phyloP scores from a whole-genome alignment of 2,113 vertebrate species.

The Gallinago paraguaiae region DNA sequence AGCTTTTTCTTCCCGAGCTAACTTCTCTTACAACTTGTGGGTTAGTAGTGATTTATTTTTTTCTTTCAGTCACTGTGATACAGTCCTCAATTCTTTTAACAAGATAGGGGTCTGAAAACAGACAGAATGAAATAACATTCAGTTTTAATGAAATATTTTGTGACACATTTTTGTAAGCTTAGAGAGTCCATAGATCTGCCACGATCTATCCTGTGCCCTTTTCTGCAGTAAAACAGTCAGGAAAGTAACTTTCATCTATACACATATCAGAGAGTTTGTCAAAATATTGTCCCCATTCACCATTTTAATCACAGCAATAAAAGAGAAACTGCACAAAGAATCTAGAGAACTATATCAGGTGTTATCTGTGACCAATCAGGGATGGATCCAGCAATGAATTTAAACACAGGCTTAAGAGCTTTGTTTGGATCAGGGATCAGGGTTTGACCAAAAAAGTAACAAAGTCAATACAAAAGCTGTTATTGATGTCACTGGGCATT shows the following conservation, averaged over 20 bases:
- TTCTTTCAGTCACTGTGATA: neutral
- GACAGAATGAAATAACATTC: neutral
- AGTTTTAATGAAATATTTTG: constrained; percentile 1
- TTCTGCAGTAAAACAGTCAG: neutral
- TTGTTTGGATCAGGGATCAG: neutral
- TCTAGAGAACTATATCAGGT: neutral
- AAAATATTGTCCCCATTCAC: neutral
- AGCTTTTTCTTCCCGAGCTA: constrained; percentile 27
- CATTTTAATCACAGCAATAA: constrained; percentile 34
- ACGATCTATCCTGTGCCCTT: neutral
- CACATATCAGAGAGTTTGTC: neutral
- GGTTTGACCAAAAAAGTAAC: neutral
- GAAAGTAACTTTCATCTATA: constrained; percentile 11
- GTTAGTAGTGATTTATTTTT: neutral
- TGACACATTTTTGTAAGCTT: neutral
- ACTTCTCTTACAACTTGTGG: constrained; percentile 13
- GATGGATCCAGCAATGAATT: constrained; percentile 4
- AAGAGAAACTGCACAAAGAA: neutral
- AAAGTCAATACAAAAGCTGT: constrained; percentile 51
- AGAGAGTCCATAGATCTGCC: neutral
- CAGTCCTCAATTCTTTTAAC: neutral
- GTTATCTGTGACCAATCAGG: neutral
- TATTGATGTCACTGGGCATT: constrained; percentile 18
- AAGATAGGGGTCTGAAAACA: neutral
- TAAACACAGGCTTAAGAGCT: constrained; percentile 21